Evolutionary conservation across 92 coral and sea anemone species (phyloP).

Genomic region (Parazoanthus darwini): DNA sequence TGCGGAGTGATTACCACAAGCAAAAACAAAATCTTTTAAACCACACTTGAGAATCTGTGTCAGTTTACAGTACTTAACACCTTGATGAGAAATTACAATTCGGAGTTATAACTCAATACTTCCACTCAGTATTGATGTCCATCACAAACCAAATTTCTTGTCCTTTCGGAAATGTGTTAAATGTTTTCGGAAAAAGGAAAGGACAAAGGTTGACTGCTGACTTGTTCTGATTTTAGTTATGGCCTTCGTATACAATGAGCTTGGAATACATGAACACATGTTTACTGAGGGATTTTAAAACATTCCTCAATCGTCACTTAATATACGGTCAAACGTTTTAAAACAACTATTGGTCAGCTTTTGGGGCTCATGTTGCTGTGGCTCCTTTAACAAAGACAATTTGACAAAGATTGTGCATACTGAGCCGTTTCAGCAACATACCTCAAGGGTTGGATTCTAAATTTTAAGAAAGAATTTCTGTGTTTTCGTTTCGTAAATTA

Average conservation of each 20-base stretch:
- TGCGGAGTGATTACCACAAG: neutral
- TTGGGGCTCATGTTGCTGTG: neutral
- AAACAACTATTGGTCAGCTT: neutral
- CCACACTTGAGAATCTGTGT: neutral
- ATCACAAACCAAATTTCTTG: neutral
- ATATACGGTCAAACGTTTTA: neutral
- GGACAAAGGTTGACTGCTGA: neutral
- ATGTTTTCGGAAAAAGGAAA: neutral
- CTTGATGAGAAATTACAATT: neutral
- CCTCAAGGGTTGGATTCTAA: no score
- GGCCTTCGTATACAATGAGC: neutral
- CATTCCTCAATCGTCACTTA: constrained; percentile 20
- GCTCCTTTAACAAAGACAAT: neutral
- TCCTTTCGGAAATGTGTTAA: neutral
- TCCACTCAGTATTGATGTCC: neutral
- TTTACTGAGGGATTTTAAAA: neutral
- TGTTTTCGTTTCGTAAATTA: no score
- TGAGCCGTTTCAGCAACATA: neutral
- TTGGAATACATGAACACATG: neutral
- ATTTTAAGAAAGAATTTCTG: no score
- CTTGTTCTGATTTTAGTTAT: neutral
- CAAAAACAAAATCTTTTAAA: neutral
- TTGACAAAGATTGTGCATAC: no score
- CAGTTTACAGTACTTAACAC: neutral
- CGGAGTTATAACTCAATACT: no score